Evolutionary conservation across 2,888 invertebrate genomes (phyloP), one percentile per base, ranked within the genome.

Genomic region (Epinotia bilunana): DNA sequence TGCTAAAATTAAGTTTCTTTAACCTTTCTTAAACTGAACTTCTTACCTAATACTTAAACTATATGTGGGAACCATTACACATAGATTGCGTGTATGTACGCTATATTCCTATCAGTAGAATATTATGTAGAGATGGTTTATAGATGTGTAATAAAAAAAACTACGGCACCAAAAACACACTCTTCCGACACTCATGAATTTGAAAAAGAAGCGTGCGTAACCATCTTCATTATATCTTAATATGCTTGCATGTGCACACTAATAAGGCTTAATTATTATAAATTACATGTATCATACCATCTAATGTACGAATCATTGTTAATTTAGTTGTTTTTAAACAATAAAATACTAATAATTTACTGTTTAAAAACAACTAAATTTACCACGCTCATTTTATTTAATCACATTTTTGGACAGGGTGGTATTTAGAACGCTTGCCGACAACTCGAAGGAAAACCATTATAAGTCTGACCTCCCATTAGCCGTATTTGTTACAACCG

Each of bases 281-380:
- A 64, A 64, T 64, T 64, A 64, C 2, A 64, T 23, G 3, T n/a
- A 53, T 23, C 13, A 28, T 64, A 16, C 5, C 16, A 49, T 49
- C 23, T 53, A 28, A 65, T 33, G n/a, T n/a, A n/a, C 33, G 16
- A n/a, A 61, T 61, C 33, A 61, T 13, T n/a, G 61, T 61, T 61
- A 33, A 61, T 61, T 61, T 61, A n/a, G 33, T 33, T 33, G 61
- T 61, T 61, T 61, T 61, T n/a, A 1, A 13, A 33, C 5, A 61
- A 61, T 61, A n/a, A 28, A 28, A n/a, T 33, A 20, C 20, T 1
- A 20, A 20, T 20, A 20, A 1, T 20, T 20, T 20, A 20, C 20
- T 20, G 20, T 20, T 20, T 20, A 20, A 33, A 61, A n/a, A 33
- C 0, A 39, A 9, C 23, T 28, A 3, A 3, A 23, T 9, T 2